Conservation (phyloP, 2,888 invertebrate genomes). For the Epinotia nisella region DNA sequence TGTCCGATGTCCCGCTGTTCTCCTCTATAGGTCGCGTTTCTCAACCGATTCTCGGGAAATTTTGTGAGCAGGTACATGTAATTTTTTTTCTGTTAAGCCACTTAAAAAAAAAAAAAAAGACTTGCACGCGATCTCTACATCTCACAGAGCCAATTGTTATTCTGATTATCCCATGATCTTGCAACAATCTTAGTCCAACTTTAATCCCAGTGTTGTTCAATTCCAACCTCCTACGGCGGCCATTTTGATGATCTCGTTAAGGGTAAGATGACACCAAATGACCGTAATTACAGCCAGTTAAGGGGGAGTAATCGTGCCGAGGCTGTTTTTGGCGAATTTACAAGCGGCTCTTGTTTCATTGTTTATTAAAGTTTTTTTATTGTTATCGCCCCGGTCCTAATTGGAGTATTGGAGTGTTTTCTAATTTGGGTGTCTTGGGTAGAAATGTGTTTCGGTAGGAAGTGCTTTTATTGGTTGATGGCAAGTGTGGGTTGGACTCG, state of each 20-base stretch:
- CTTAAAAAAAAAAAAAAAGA: no score
- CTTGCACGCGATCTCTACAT: no score
- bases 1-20: no score
- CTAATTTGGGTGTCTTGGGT: slow-evolving; percentile 40
- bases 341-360: slow-evolving; percentile 67
- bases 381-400: slow-evolving; percentile 54
- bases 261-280: slow-evolving; percentile 81
- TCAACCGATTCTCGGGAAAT: no score
- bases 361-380: slow-evolving; percentile 80
- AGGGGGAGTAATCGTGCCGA: slow-evolving; percentile 66
- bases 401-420: slow-evolving; percentile 55
- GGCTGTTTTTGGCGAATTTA: slow-evolving; percentile 73
- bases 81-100: no score
- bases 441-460: not conserved
- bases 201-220: slow-evolving; percentile 17
- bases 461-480: not conserved
- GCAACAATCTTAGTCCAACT: slow-evolving; percentile 1
- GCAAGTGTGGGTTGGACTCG: not conserved
- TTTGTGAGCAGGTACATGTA: no score
- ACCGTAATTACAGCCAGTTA: slow-evolving; percentile 79
- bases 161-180: not conserved
- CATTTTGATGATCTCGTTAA: slow-evolving; percentile 65
- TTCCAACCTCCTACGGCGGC: slow-evolving; percentile 36
- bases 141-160: no score
- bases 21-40: no score